Evolutionary conservation across 2,113 vertebrate species (phyloP).

Genomic region (Chlorodrepanis virens): DNA sequence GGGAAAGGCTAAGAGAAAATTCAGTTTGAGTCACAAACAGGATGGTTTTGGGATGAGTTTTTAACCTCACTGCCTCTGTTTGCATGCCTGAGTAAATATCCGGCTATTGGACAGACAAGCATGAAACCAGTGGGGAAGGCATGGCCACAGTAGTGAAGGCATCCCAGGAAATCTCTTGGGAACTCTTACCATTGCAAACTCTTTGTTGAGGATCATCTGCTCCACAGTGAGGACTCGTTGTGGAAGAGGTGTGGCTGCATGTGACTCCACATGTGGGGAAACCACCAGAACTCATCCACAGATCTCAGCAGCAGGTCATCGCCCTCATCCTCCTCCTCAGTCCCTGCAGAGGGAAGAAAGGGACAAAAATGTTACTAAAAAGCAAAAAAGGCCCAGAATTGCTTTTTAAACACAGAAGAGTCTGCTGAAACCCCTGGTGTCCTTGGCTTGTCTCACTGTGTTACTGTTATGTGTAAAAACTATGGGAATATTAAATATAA

Average conservation of each 20-base stretch:
- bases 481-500: neutral
- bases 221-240: slow-evolving; percentile 93
- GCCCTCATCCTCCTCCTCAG: slow-evolving; percentile 89
- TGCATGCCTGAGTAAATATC: neutral
- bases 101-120: neutral
- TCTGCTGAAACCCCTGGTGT: neutral
- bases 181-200: slow-evolving; percentile 81
- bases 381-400: neutral
- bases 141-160: neutral
- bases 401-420: neutral
- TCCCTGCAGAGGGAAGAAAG: slow-evolving; percentile 73
- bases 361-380: neutral
- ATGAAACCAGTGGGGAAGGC: neutral
- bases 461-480: neutral
- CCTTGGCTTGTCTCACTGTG: neutral
- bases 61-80: neutral
- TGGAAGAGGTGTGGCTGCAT: slow-evolving; percentile 98
- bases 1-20: neutral
- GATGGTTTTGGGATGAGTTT: neutral
- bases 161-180: neutral
- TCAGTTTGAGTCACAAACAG: neutral
- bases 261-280: slow-evolving; percentile 99
- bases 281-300: slow-evolving; percentile 98
- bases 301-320: slow-evolving; percentile 90
- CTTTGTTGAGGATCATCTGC: slow-evolving; percentile 98